Percentiles rank a stretch among this genome's conserved stretches.
Evolutionary conservation across 2,797 vertebrate species (phyloP).

Genomic region (Chelonia mydas): DNA sequence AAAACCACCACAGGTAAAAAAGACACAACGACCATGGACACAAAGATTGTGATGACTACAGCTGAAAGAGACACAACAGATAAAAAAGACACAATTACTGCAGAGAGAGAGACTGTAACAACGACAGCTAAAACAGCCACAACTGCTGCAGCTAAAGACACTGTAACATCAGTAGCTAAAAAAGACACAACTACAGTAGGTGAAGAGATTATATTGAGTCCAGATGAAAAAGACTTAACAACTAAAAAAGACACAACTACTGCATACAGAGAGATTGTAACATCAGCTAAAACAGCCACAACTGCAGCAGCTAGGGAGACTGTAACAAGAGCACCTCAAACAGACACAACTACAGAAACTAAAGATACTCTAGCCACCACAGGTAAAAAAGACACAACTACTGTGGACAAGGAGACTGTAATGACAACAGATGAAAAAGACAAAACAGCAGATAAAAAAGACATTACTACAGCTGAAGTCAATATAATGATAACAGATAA

Average conservation of each 20-base stretch:
- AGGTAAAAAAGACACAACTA: neutral
- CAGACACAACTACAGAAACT: neutral
- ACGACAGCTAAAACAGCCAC: constrained; percentile 15
- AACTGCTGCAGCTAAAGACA: neutral
- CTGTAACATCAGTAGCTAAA: neutral
- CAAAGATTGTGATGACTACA: neutral
- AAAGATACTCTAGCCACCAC: neutral
- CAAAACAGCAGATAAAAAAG: neutral
- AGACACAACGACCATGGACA: neutral
- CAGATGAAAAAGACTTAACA: too few species aligned
- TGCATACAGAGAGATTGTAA: neutral
- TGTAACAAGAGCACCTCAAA: neutral
- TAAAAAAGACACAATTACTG: neutral
- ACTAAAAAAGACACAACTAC: neutral
- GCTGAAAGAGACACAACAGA: neutral
- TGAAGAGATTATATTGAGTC: too few species aligned
- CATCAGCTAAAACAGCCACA: neutral
- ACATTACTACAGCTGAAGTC: neutral
- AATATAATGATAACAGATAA: constrained; percentile 15
- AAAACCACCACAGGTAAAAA: neutral
- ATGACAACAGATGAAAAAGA: neutral
- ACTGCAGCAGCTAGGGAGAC: neutral
- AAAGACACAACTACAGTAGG: neutral
- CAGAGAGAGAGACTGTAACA: neutral
- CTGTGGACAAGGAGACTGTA: neutral